Conservation (phyloP, 2,113 vertebrate species). For the Cyanistes caeruleus region DNA sequence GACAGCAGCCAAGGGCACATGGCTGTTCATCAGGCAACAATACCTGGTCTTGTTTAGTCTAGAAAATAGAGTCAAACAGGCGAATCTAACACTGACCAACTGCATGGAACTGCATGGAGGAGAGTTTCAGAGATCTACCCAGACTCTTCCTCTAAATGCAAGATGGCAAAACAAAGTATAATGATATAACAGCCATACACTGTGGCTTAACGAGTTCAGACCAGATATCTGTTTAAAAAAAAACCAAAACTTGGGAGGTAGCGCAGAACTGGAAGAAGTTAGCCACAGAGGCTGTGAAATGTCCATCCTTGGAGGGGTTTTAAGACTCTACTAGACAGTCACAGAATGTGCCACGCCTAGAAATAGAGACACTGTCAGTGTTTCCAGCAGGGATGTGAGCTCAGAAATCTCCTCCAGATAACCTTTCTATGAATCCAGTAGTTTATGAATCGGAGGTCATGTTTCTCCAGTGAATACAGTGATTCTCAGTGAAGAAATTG, state of each 20-base stretch:
- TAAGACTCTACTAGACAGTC: background rate
- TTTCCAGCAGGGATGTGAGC: background rate
- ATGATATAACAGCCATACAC: background rate
- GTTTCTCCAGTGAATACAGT: background rate
- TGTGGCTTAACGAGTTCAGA: background rate
- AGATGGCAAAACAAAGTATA: background rate
- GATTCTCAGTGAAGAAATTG: background rate
- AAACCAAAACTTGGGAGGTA: background rate
- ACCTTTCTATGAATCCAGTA: background rate
- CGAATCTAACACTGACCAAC: background rate
- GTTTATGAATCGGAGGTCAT: background rate
- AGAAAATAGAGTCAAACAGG: background rate
- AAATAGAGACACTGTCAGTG: background rate
- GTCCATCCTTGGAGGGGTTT: background rate
- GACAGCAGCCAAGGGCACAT: background rate
- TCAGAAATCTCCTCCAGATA: background rate
- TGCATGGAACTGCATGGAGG: background rate
- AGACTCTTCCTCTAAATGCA: background rate
- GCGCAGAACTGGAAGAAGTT: background rate
- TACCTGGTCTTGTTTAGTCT: background rate
- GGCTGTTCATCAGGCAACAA: background rate
- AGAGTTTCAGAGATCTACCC: background rate
- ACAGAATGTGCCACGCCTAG: accelerated
- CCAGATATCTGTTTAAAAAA: background rate
- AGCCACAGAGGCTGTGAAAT: background rate